Base-by-base conservation (phyloP, 2,113 vertebrate species). In the Atractosteus spatula region DNA sequence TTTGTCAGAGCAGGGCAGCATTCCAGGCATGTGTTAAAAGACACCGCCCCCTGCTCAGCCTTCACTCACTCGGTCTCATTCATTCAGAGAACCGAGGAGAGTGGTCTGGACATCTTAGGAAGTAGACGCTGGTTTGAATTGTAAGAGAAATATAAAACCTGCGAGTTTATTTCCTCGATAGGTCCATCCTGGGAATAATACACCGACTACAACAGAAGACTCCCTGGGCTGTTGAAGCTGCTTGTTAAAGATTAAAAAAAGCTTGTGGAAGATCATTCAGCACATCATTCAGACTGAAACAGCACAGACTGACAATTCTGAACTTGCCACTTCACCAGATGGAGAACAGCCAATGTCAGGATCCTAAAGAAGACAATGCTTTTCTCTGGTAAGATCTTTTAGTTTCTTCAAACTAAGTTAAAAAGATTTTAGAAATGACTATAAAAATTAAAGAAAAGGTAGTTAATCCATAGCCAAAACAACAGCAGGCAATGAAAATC, bases 311-410 rank as follows among this genome's bases (percentile, higher is more conserved):
- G 56, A 59, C 56, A 59, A 59, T 4, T 29, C 17, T 29, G 17
- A 59, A 59, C 11, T 12, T 13, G 12, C 12, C 7, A 59, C 14
- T 59, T n/a, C 56, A 51, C 47, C 56, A 59, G 2, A 88, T 88
- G 86, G 88, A 89, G 73, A 80, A 66, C 47, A 76, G 8, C 51
- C 73, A 68, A 71, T 81, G 0, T 67, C 83, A 74, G 68, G 87
- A 86, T 71, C 42, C 16, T 42, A 17, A 71, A 41, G 87, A 88
- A 69, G 84, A 89, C 70, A 74, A 78, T 55, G 66, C 80, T 10
- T 80, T 85, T 75, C 80, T 86, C 71, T 82, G 87, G 88, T 89
- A 83, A 88, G 82, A n/a, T 65, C 13, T 59, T 12, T 14, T 59
- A 59, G 3, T 61, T 29, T 54, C 17, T 29, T 29, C 17, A 29